Evolutionary conservation across 92 coral and sea anemone species (phyloP).

Genomic region (Pocillopora grandis): DNA sequence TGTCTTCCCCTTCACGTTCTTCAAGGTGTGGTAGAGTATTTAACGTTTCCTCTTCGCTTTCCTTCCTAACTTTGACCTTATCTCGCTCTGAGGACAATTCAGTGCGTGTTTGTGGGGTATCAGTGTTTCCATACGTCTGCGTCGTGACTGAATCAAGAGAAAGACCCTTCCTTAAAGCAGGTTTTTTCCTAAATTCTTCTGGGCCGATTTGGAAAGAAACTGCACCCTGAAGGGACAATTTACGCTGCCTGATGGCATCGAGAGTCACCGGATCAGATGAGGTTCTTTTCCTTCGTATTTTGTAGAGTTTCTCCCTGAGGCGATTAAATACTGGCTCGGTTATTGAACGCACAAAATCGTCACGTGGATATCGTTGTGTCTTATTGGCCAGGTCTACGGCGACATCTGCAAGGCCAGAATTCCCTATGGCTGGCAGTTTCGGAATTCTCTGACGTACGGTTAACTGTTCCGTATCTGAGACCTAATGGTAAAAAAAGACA

Average conservation of each 20-base stretch:
- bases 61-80: constrained; percentile 4
- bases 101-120: background rate
- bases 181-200: background rate
- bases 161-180: background rate
- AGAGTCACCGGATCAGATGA: constrained; percentile 62
- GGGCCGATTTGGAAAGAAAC: constrained; percentile 14
- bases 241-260: constrained; percentile 25
- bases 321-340: constrained; percentile 77
- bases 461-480: constrained; percentile 43
- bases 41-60: constrained; percentile 6
- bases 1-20: background rate
- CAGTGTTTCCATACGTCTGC: background rate
- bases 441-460: constrained; percentile 46
- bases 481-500: constrained; percentile 15
- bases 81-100: background rate
- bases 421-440: constrained; percentile 11
- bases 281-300: constrained; percentile 65
- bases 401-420: constrained; percentile 20
- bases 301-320: constrained; percentile 69
- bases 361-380: background rate
- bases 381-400: background rate
- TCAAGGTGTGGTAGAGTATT: constrained; percentile 10
- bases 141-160: constrained; percentile 20
- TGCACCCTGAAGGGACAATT: constrained; percentile 13
- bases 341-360: constrained; percentile 22